Evolutionary conservation across 2,797 vertebrate species (phyloP).

Genomic region (Anniella stebbinsi): DNA sequence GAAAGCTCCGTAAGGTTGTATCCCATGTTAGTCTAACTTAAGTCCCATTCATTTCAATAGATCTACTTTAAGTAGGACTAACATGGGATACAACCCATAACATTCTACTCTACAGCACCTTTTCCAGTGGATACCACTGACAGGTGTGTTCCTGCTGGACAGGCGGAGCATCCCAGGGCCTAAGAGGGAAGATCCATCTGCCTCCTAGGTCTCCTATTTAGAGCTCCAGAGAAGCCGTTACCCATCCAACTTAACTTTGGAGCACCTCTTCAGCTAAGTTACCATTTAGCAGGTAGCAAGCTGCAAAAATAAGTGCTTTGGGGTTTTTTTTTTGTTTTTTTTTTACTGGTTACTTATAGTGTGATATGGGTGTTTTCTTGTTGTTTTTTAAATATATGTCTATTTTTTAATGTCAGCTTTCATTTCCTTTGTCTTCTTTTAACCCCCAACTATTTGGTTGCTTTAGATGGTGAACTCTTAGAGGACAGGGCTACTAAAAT

Average conservation of each 20-base stretch:
- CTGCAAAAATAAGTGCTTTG: too few relatives aligned
- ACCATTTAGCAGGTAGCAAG: too few relatives aligned
- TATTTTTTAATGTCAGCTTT: not conserved
- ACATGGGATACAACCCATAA: too few relatives aligned
- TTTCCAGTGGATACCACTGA: too few relatives aligned
- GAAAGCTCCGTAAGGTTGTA: not conserved
- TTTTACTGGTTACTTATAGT: not conserved
- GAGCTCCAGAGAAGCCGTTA: not conserved
- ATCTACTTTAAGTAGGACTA: too few relatives aligned
- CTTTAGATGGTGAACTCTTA: not conserved
- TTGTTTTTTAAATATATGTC: not conserved
- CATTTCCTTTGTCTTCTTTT: not conserved
- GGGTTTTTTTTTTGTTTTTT: not conserved
- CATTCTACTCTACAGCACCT: too few relatives aligned
- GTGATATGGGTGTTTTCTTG: not conserved
- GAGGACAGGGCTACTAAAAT: not conserved
- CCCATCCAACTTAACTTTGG: not conserved
- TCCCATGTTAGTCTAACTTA: too few relatives aligned
- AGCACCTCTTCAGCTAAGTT: not conserved
- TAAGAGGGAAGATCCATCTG: not conserved
- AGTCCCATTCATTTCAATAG: too few relatives aligned
- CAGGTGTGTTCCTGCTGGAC: not conserved
- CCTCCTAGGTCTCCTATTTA: not conserved
- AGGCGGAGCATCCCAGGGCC: not conserved
- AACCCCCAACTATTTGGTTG: not conserved